Percentiles rank a stretch among this genome's conserved stretches.
Evolutionary conservation across 2,888 invertebrate species (phyloP).

Genomic region (Caenorhabditis afra): DNA sequence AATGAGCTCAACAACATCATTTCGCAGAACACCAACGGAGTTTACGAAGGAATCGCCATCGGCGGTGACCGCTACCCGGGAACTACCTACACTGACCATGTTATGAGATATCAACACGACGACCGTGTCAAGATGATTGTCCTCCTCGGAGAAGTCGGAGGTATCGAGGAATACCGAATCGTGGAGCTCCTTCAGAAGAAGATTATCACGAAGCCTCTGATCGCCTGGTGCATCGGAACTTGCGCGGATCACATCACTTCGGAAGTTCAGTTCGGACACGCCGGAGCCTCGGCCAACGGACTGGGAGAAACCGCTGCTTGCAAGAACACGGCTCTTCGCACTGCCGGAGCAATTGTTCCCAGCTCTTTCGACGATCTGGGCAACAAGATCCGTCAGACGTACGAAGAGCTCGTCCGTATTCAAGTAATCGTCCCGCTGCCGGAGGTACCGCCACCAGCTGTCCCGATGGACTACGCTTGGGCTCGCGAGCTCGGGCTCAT

Average conservation of each 20-base stretch:
- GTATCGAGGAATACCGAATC: slow-evolving; percentile 96
- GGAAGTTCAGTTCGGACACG: slow-evolving; percentile 96
- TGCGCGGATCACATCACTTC: slow-evolving; percentile 83
- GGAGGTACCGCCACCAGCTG: slow-evolving; percentile 97
- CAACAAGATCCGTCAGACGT: slow-evolving; percentile 83
- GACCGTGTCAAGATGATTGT: slow-evolving; percentile 91
- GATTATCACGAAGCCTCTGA: slow-evolving; percentile 91
- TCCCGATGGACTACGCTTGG: slow-evolving; percentile 99
- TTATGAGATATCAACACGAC: slow-evolving; percentile 87
- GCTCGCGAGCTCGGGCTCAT: slow-evolving; percentile 98
- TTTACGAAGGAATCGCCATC: slow-evolving; percentile 93
- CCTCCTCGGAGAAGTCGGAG: slow-evolving; percentile 95
- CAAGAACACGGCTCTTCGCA: slow-evolving; percentile 90
- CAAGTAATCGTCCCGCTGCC: slow-evolving; percentile 91
- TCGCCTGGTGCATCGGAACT: slow-evolving; percentile 98
- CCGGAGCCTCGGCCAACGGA: slow-evolving; percentile 97
- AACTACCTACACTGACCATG: slow-evolving; percentile 97
- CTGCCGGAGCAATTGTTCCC: slow-evolving; percentile 92
- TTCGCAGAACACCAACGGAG: slow-evolving; percentile 89
- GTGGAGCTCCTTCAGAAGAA: slow-evolving; percentile 88
- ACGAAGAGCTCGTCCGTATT: slow-evolving; percentile 85
- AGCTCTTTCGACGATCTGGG: slow-evolving; percentile 93
- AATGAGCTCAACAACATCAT: slow-evolving; percentile 98
- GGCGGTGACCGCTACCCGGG: slow-evolving; percentile 97
- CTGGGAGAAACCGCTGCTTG: slow-evolving; percentile 92